Evolutionary conservation across 2,888 invertebrate genomes (phyloP).

Genomic region (Heliconius cydno): DNA sequence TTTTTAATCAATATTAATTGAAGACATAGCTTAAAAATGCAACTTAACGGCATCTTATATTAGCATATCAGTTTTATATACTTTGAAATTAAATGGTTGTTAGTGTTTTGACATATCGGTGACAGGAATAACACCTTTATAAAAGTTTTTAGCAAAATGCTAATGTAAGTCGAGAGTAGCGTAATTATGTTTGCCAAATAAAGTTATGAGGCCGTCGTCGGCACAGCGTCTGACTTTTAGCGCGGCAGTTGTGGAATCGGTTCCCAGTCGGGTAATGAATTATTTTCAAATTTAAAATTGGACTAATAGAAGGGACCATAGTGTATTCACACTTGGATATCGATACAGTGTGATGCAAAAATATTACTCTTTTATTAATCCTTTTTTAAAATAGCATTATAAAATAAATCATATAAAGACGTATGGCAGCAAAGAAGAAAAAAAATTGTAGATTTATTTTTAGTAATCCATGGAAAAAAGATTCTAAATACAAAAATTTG

Average conservation of each 20-base stretch:
- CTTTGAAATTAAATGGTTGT: constrained; percentile 16
- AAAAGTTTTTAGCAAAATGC: constrained; percentile 14
- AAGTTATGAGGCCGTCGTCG: not conserved
- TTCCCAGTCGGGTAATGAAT: not conserved
- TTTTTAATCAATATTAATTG: not conserved
- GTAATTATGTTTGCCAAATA: not conserved
- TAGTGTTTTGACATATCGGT: not conserved
- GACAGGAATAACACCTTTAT: constrained; percentile 21
- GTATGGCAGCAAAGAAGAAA: too few species aligned
- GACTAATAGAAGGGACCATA: too few species aligned
- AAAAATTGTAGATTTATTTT: too few species aligned
- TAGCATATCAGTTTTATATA: constrained; percentile 21
- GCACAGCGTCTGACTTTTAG: not conserved
- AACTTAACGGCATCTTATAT: constrained; percentile 23
- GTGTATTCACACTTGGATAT: too few species aligned
- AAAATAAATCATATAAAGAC: too few species aligned
- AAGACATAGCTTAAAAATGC: not conserved
- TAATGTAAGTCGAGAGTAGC: not conserved
- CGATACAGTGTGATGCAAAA: too few species aligned
- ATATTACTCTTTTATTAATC: too few species aligned
- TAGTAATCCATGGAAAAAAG: not conserved
- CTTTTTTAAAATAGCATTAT: too few species aligned
- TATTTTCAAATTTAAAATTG: too few species aligned
- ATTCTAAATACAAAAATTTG: not conserved
- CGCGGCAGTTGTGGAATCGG: not conserved